Evolutionary conservation across 2,888 invertebrate genomes (phyloP), one percentile per base, ranked within the genome.

Genomic region (Ecdyonurus torrentis): DNA sequence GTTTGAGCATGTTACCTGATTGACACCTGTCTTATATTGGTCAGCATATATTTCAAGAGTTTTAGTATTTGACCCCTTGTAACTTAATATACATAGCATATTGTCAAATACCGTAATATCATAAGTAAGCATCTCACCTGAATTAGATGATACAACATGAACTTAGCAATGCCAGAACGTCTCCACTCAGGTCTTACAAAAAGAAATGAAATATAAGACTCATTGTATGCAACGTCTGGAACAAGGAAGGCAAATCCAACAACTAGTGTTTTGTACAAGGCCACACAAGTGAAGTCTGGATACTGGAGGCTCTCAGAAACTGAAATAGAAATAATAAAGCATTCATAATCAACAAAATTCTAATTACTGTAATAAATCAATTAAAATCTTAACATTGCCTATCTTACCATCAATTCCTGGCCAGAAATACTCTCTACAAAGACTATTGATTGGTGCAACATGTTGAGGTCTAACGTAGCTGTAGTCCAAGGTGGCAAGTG

Each of bases 211-310:
- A 95, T 84, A 74, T 95, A 95, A 0, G 91, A 89, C 75, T 91
- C 92, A 69, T 87, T 87, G 70, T 82, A 83, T 3, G 83, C 81
- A 15, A 85, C 87, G 72, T 90, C 87, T 0, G 95, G 94, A 61
- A 93, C 90, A 67, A 95, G 80, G 74, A 93, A 87, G 0, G 91
- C 93, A 77, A 92, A 94, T n/a, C 86, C 95, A 23, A 95, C 78
- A 59, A 93, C 84, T 65, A 95, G 76, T 70, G 87, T 86, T 73
- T 84, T 83, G 74, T 91, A 91, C 5, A 90, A 73, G 52, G 86
- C 93, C 59, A 95, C 89, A 72, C 92, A 91, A 70, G 89, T 93
- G 75, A 89, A 93, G 73, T 95, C 95, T 0, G 95, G 94, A 77
- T 94, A 94, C 71, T 90, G 87, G 1, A 95, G 79, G 64, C 88